Percentiles rank a stretch among this genome's conserved stretches.
Evolutionary conservation across 1,140 invertebrate genomes (phyloP).

Genomic region (Eufriesea mexicana): DNA sequence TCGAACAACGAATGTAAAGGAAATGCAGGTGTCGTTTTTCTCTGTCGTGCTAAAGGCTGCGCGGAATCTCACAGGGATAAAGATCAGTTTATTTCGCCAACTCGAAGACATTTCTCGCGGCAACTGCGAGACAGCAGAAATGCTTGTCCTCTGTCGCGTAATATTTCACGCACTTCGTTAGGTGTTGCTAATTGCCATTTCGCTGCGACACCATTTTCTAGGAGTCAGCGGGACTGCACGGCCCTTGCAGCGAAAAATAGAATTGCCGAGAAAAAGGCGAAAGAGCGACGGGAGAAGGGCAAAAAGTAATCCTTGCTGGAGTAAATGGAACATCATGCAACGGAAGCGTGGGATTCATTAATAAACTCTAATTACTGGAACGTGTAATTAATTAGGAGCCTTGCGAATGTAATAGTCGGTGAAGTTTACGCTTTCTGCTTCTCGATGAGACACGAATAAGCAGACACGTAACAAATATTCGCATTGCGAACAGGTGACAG

Average conservation of each 20-base stretch:
- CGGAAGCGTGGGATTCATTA: neutral
- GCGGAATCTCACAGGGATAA: neutral
- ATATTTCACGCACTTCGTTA: neutral
- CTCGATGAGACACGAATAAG: neutral
- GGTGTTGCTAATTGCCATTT: neutral
- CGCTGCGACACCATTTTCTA: too few species aligned
- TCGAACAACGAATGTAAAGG: neutral
- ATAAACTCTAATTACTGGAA: neutral
- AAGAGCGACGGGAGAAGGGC: neutral
- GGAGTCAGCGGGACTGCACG: neutral
- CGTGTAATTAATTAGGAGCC: neutral
- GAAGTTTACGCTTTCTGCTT: neutral
- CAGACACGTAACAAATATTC: neutral
- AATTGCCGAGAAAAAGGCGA: too few species aligned
- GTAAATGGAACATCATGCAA: neutral
- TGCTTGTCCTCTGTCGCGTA: too few species aligned
- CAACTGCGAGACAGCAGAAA: neutral
- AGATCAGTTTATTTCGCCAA: neutral
- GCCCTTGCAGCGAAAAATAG: neutral
- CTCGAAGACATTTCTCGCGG: neutral
- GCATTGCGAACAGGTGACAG: neutral
- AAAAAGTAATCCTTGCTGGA: neutral
- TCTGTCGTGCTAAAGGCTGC: neutral
- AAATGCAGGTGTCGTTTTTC: constrained; percentile 19
- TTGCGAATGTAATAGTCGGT: neutral